Percentiles rank a stretch among this genome's conserved stretches.
These are phyloP conservation scores for Passer domesticus DNA, from an alignment of 2,113 vertebrate species.

Conservation along the genomic window DNA sequence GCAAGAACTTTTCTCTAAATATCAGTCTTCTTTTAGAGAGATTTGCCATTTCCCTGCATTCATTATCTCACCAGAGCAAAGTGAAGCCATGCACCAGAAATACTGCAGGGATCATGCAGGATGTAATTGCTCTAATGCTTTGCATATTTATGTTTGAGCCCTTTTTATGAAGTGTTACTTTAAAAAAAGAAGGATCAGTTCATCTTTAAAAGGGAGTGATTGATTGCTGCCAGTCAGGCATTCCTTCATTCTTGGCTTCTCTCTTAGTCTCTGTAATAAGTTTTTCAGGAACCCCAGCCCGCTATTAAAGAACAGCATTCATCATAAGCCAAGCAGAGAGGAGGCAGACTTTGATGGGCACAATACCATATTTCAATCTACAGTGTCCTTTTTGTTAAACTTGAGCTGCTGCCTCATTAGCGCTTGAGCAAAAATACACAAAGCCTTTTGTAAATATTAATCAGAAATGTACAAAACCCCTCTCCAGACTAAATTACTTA, in stretches of 20 bases:
- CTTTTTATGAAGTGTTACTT: constrained; percentile 77
- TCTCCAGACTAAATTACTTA: constrained; percentile 65
- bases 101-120: constrained; percentile 51
- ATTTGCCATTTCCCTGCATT: constrained; percentile 70
- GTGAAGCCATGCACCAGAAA: constrained; percentile 47
- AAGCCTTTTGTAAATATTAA: constrained; percentile 79
- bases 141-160: constrained; percentile 75
- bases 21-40: constrained; percentile 63
- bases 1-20: constrained; percentile 67
- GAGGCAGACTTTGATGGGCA: constrained; percentile 83
- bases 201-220: constrained; percentile 84
- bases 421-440: constrained; percentile 69
- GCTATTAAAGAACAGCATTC: constrained; percentile 92
- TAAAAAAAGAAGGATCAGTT: constrained; percentile 74
- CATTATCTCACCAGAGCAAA: constrained; percentile 63
- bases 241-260: constrained; percentile 84
- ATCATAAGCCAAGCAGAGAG: constrained; percentile 88
- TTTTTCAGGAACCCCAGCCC: constrained; percentile 84
- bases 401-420: constrained; percentile 69
- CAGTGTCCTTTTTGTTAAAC: constrained; percentile 91
- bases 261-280: constrained; percentile 83
- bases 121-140: constrained; percentile 63
- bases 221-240: constrained; percentile 93
- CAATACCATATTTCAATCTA: constrained; percentile 85
- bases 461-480: constrained; percentile 60